These are phyloP conservation scores for Gymnoscopelus microlampas DNA, from an alignment of 2,797 vertebrate genomes.

Conservation along the genomic window DNA sequence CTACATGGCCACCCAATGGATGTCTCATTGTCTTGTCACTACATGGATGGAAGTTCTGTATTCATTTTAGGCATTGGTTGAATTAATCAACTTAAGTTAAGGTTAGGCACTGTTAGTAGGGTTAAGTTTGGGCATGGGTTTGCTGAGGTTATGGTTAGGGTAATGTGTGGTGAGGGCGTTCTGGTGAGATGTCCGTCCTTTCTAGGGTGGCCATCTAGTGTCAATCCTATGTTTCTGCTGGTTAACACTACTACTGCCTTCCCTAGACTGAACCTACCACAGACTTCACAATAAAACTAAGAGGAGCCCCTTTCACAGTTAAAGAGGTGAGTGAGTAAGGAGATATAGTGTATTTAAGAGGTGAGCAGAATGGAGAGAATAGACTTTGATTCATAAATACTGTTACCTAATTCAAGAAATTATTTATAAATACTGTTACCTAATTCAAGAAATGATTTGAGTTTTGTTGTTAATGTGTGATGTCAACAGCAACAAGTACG, in stretches of 20 bases:
- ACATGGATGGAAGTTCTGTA: too few species aligned
- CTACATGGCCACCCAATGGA: too few species aligned
- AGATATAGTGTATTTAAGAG: not conserved
- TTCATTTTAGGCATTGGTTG: too few species aligned
- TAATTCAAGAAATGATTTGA: constrained; percentile 1
- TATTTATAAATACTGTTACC: not conserved
- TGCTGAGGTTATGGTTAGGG: too few species aligned
- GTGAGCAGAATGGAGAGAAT: not conserved
- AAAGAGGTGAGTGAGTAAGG: constrained; percentile 83
- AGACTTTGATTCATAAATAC: not conserved
- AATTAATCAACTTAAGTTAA: too few species aligned
- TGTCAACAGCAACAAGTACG: constrained; percentile 85
- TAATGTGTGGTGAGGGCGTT: too few species aligned
- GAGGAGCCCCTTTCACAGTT: constrained; percentile 88
- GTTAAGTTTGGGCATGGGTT: too few species aligned
- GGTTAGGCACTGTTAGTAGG: too few species aligned
- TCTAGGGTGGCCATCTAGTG: too few species aligned
- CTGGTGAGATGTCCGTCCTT: too few species aligned
- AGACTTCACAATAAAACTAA: constrained; percentile 88
- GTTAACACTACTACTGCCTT: constrained; percentile 11
- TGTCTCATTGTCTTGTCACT: too few species aligned
- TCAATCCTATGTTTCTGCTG: not conserved
- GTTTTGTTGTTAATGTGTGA: constrained; percentile 9
- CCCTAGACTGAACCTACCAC: constrained; percentile 76
- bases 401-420: not conserved